Base-by-base conservation (phyloP, 2,113 vertebrate species). In the Actenoides lindsayi region DNA sequence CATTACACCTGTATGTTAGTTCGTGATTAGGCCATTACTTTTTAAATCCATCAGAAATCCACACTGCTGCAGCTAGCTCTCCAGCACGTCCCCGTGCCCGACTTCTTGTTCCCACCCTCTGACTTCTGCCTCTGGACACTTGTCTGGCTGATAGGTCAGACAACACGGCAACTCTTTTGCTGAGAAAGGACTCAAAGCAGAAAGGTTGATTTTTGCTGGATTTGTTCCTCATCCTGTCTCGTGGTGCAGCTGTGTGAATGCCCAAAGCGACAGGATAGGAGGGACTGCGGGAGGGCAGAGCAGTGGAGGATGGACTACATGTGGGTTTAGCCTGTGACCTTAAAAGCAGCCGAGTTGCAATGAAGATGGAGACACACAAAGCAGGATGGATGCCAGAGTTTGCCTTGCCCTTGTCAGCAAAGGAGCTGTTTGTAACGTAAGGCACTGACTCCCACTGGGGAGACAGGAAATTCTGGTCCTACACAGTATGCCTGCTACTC, bases 401-500 rank as follows among this genome's bases (percentile, higher is more conserved):
- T 64, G 37, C 57, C 20, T 79, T 94, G 56, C 23, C 23, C 35
- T 42, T 71, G 48, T 35, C 62, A 68, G 31, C 60, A 87, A 27
- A 76, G 56, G n/a, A 68, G 35, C 28, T 71, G 3, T 84, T 89
- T 87, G 64, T 67, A 74, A 59, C 0, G 2, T 25, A 24, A 56
- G 54, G 50, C 63, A 31, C 73, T 67, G 50, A 42, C 20, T 78
- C 39, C 62, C 57, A 53, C 44, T 1, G 1, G 48, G 30, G 23
- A 44, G 33, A 51, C 0, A 0, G 48, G 82, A 79, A 88, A 65
- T 89, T 79, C 67, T 91, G 82, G 67, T 37, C 44, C 21, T 63
- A 13, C 0, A 0, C 33, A 67, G 46, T 1, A 0, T 35, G 41
- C 81, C 51, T 70, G 51, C 41, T 75, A 6, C 35, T 82, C 46